phyloP scores from a whole-genome alignment of 2,113 vertebrate species.

The Phocoena phocoena region DNA sequence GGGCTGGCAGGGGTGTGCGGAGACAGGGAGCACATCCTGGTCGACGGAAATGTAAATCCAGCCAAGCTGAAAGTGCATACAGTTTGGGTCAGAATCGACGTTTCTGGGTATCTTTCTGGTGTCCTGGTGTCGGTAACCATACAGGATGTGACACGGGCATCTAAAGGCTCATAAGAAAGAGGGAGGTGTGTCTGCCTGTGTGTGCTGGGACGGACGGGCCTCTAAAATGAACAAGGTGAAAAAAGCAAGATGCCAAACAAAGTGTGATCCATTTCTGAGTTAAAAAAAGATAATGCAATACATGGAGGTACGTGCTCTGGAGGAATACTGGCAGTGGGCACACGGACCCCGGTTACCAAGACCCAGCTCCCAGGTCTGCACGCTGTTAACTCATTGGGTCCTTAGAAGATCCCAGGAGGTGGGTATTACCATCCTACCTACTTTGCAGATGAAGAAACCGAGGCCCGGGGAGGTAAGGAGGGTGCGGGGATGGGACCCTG shows the following conservation, averaged over 20 bases:
- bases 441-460: not conserved
- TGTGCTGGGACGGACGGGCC: fast-evolving
- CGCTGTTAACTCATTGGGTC: fast-evolving
- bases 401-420: no score
- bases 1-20: not conserved
- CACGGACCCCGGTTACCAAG: fast-evolving
- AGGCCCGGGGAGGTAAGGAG: not conserved
- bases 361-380: fast-evolving
- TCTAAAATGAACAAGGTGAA: not conserved
- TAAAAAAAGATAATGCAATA: not conserved
- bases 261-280: not conserved
- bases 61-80: fast-evolving
- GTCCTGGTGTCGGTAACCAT: not conserved
- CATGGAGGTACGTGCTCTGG: fast-evolving
- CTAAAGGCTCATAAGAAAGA: not conserved
- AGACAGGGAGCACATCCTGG: fast-evolving
- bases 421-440: fast-evolving
- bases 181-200: fast-evolving
- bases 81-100: fast-evolving
- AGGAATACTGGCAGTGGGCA: fast-evolving
- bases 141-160: fast-evolving
- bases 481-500: fast-evolving
- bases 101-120: not conserved
- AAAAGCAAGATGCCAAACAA: not conserved
- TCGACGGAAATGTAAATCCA: fast-evolving